These are phyloP conservation scores for Caenorhabditis panamensis DNA, from an alignment of 2,888 invertebrate genomes.

Conservation along the genomic window DNA sequence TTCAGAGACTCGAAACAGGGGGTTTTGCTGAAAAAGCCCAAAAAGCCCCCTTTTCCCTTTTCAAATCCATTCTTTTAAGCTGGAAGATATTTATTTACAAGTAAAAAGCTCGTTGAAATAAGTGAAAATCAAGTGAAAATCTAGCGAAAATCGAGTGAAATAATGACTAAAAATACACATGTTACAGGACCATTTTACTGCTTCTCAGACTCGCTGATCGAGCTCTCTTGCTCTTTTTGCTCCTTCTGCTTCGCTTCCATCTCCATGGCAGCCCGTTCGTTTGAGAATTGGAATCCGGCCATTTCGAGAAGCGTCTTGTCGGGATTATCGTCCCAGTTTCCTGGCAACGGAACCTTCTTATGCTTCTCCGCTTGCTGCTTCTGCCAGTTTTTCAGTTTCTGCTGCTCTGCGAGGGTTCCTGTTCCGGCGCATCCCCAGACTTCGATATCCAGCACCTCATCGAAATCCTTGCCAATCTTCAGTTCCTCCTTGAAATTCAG, in stretches of 20 bases:
- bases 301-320: slow-evolving; percentile 92
- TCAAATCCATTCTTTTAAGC: no score
- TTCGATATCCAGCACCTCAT: slow-evolving; percentile 64
- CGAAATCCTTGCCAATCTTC: slow-evolving; percentile 66
- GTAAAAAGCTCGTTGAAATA: no score
- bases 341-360: slow-evolving; percentile 87
- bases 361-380: slow-evolving; percentile 85
- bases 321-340: slow-evolving; percentile 96
- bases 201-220: slow-evolving; percentile 1
- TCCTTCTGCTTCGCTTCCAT: slow-evolving; percentile 45
- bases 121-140: not conserved
- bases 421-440: slow-evolving; percentile 81
- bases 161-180: not conserved
- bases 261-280: slow-evolving; percentile 68
- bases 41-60: no score
- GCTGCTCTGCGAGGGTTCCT: slow-evolving; percentile 86
- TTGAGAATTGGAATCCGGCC: slow-evolving; percentile 85
- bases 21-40: no score
- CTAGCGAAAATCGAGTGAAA: not conserved
- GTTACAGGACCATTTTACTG: not conserved
- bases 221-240: not conserved
- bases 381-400: slow-evolving; percentile 93
- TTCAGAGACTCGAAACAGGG: no score
- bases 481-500: slow-evolving; percentile 65
- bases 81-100: no score